phyloP scores from a whole-genome alignment of 1,140 invertebrate species.

The Parapsyche elsis region DNA sequence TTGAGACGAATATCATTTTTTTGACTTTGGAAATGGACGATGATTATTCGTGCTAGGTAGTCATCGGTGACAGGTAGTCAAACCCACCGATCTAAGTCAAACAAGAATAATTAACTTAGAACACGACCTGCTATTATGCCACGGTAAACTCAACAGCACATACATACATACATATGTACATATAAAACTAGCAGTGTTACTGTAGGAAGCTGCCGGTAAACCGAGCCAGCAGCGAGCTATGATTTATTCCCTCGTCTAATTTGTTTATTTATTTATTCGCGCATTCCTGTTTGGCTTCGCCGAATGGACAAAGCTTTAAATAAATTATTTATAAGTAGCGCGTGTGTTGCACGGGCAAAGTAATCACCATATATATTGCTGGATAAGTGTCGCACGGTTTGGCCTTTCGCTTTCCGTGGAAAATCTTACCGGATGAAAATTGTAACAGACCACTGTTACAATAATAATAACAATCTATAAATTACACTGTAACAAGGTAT shows the following conservation, averaged over 20 bases:
- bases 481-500: background rate
- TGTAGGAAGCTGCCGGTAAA: constrained; percentile 9
- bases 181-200: background rate
- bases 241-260: constrained; percentile 28
- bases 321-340: constrained; percentile 49
- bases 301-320: constrained; percentile 43
- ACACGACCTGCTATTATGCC: constrained; percentile 16
- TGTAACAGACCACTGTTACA: background rate
- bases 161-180: too few relatives aligned
- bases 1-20: background rate
- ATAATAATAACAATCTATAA: background rate
- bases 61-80: constrained; percentile 44
- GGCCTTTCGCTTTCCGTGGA: constrained; percentile 5
- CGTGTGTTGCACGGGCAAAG: background rate
- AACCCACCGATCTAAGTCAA: constrained; percentile 36
- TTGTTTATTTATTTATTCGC: constrained; percentile 27
- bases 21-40: background rate
- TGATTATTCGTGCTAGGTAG: background rate
- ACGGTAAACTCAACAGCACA: background rate
- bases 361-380: constrained; percentile 22
- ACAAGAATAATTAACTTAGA: constrained; percentile 49
- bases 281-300: constrained; percentile 33
- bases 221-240: background rate
- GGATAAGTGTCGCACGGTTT: constrained; percentile 24
- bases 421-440: background rate